Conservation (phyloP, 2,797 vertebrate genomes). For the Calcarius lapponicus region DNA sequence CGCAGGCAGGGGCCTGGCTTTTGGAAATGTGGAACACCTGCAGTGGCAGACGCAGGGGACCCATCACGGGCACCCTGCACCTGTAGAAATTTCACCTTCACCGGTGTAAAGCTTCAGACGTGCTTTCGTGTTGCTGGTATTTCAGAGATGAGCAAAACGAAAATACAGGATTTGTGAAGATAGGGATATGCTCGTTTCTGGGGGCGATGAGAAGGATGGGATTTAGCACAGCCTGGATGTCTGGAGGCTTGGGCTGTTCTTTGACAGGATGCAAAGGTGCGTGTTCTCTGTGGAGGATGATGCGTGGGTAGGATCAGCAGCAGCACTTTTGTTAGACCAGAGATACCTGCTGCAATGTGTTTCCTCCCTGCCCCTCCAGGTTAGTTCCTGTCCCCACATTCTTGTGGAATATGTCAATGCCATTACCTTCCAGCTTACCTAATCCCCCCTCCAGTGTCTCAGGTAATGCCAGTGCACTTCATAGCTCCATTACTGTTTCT, state of each 20-base stretch:
- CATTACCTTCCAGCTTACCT: neutral
- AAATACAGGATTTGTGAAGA: neutral
- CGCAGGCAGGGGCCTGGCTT: no score
- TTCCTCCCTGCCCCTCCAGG: neutral
- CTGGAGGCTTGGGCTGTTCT: neutral
- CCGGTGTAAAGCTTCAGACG: neutral
- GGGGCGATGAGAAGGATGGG: accelerated
- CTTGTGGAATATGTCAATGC: neutral
- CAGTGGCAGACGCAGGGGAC: neutral
- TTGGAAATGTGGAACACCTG: neutral
- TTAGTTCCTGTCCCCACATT: neutral
- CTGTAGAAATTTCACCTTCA: neutral
- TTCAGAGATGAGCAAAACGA: neutral
- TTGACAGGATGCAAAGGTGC: neutral
- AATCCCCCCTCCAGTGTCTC: neutral
- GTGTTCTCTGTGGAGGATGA: accelerated
- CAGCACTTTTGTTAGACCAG: neutral
- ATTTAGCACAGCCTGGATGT: neutral
- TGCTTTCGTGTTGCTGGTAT: neutral
- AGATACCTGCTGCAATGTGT: neutral
- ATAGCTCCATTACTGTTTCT: neutral
- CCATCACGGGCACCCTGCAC: accelerated
- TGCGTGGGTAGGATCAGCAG: neutral
- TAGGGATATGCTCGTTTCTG: accelerated
- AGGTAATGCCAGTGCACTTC: neutral